These are phyloP conservation scores for Diorhabda sublineata DNA, from an alignment of 1,140 invertebrate genomes.

Conservation along the genomic window DNA sequence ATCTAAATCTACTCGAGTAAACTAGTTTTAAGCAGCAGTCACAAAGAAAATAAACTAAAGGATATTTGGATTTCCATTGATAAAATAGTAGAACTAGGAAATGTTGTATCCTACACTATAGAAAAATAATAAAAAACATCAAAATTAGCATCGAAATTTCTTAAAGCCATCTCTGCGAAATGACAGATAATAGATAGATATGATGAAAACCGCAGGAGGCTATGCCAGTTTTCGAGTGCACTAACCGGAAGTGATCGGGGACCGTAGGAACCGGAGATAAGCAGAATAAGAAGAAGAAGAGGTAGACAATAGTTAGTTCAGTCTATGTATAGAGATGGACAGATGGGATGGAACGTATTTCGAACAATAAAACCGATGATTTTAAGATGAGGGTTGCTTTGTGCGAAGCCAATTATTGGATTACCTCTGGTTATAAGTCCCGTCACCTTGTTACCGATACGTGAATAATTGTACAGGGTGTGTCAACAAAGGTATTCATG, in stretches of 20 bases:
- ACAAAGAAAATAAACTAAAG: no score
- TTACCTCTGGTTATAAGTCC: neutral
- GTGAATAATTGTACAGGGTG: neutral
- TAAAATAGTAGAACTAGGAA: neutral
- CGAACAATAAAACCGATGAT: constrained; percentile 33
- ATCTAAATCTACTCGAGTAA: no score
- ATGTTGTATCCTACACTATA: neutral
- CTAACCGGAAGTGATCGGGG: constrained; percentile 43
- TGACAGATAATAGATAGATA: constrained; percentile 39
- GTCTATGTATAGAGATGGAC: constrained; percentile 23
- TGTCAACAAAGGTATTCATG: no score
- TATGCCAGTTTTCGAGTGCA: constrained; percentile 43
- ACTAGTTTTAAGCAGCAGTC: no score
- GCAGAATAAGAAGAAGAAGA: constrained; percentile 45
- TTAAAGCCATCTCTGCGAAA: neutral
- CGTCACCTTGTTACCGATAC: constrained; percentile 1
- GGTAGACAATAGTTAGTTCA: constrained; percentile 43
- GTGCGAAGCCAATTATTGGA: neutral
- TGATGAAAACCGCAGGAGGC: constrained; percentile 32
- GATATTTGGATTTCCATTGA: neutral
- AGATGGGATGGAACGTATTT: constrained; percentile 38
- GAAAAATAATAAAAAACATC: neutral
- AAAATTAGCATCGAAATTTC: no score
- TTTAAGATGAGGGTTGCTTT: neutral
- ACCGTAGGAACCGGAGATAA: constrained; percentile 43